Evolutionary conservation across 2,113 vertebrate genomes (phyloP), one percentile per base, ranked within the genome.

Genomic region (Quiscalus mexicanus): DNA sequence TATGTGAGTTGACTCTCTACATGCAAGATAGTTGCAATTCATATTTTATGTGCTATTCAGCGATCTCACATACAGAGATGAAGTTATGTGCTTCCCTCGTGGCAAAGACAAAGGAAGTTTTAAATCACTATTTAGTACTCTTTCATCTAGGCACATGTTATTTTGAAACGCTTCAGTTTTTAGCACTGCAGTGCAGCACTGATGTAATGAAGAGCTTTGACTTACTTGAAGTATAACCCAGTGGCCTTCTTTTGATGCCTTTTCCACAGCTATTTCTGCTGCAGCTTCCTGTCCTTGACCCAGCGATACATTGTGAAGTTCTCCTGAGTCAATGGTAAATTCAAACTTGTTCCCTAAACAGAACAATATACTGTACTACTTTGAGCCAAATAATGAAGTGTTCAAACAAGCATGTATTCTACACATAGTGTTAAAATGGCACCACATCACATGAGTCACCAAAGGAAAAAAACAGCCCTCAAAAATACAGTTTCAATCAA

Each of bases 191-290:
- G 37, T 93, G 95, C 92, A 92, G 96, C 78, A 64, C 97, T 96
- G 96, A 94, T 97, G 96, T 94, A 98, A 97, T 64, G 83, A 97
- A 97, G 96, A 95, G 92, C 91, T 95, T 92, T 83, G 82, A 84
- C 95, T 97, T 97, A 99, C 98, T 99, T 99, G 99, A 97, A 99
- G 95, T 96, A 98, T 99, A 97, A 99, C 98, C 98, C 98, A 99
- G 94, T 99, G 99, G 82, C 98, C 99, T 97, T 98, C 98, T 98
- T 98, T 98, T 95, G 99, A 98, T 96, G 98, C 97, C 79, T 98
- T 98, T 97, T 98, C 97, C 98, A 98, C 96, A 75, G 98, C 98
- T 91, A 98, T 97, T 98, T 98, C 98, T 95, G 98, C 98, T 89
- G 95, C 98, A 82, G 97, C 98, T 97, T 99, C 98, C 96, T 99